phyloP scores from a whole-genome alignment of 1,140 invertebrate species.

The Phortica variegata region DNA sequence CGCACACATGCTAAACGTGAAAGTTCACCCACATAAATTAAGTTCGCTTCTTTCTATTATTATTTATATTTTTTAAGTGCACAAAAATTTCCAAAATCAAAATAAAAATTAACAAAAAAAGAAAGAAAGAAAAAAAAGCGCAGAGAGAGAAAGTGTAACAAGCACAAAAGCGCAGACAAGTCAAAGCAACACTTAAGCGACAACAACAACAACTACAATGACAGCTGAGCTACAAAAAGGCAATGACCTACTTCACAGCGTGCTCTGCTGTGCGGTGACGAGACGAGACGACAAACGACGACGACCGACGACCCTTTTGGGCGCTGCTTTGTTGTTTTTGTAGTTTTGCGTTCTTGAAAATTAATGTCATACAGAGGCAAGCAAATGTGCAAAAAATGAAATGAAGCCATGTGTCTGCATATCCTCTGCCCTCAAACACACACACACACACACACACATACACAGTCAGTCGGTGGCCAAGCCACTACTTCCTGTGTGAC shows the following conservation, averaged over 20 bases:
- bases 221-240: conserved; percentile 25
- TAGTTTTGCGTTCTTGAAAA: too few species aligned
- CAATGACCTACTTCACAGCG: conserved; percentile 50
- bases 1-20: conserved; percentile 38
- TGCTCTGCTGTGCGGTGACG: conserved; percentile 3
- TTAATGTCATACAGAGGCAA: conserved; percentile 6
- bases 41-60: conserved; percentile 27
- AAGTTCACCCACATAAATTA: conserved; percentile 53
- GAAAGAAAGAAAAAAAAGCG: conserved; percentile 6
- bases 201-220: conserved; percentile 19
- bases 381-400: background rate
- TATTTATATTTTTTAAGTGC: too few species aligned
- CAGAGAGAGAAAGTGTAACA: conserved; percentile 49
- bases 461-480: too few species aligned
- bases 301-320: background rate
- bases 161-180: conserved; percentile 8
- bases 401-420: too few species aligned
- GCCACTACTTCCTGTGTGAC: too few species aligned
- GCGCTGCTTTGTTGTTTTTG: background rate
- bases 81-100: conserved; percentile 17
- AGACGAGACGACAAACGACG: background rate
- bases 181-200: conserved; percentile 10
- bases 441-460: too few species aligned
- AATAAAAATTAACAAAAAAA: conserved; percentile 22
- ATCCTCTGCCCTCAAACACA: too few species aligned